Conservation (phyloP, 2,888 invertebrate species). For the Pandemis heparana region DNA sequence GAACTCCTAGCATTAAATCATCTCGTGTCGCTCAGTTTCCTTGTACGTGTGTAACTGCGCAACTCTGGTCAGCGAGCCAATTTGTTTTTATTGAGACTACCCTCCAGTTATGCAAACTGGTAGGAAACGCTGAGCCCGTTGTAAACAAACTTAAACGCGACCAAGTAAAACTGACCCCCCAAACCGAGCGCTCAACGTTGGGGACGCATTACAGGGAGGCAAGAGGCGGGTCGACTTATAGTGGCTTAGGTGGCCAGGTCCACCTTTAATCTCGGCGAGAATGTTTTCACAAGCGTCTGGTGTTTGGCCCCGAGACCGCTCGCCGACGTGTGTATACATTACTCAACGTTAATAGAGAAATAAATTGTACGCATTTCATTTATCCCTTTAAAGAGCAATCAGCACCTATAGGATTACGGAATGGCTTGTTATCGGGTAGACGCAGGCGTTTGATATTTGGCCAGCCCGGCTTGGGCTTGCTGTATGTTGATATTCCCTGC, state of each 20-base stretch:
- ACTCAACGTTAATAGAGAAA: slow-evolving; percentile 83
- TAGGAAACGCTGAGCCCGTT: slow-evolving; percentile 80
- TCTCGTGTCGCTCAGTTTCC: slow-evolving; percentile 79
- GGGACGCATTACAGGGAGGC: slow-evolving; percentile 41
- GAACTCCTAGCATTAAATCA: slow-evolving; percentile 70
- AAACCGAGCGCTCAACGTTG: slow-evolving; percentile 45
- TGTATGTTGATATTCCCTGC: slow-evolving; percentile 53
- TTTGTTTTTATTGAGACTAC: slow-evolving; percentile 85
- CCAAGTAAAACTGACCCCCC: slow-evolving; percentile 64
- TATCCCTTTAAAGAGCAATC: slow-evolving; percentile 79
- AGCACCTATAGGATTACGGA: slow-evolving; percentile 67
- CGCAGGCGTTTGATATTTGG: slow-evolving; percentile 59
- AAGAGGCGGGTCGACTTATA: slow-evolving; percentile 54
- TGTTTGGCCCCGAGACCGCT: slow-evolving; percentile 73
- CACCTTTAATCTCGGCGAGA: slow-evolving; percentile 80
- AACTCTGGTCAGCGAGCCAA: slow-evolving; percentile 80
- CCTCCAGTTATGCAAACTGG: slow-evolving; percentile 84
- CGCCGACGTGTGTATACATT: slow-evolving; percentile 80
- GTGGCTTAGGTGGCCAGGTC: slow-evolving; percentile 65
- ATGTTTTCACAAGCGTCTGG: slow-evolving; percentile 80
- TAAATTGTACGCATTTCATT: slow-evolving; percentile 80
- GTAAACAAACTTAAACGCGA: slow-evolving; percentile 78
- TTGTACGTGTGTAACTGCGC: slow-evolving; percentile 81
- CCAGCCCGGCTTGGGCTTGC: slow-evolving; percentile 42
- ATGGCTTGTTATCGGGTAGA: slow-evolving; percentile 67